Conservation (phyloP, 2,797 vertebrate species). For the Nyctalus aviator region DNA sequence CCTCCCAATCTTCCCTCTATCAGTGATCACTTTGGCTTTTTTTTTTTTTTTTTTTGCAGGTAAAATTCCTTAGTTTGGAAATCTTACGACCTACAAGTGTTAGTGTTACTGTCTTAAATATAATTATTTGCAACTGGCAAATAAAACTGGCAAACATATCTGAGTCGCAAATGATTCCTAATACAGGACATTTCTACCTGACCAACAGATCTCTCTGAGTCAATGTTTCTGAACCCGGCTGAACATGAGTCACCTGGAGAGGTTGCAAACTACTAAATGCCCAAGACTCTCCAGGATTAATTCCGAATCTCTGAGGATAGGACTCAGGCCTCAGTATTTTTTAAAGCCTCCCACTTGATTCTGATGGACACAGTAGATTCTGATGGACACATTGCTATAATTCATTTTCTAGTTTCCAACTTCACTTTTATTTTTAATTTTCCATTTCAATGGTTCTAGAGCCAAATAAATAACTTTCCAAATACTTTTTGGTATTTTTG, state of each 20-base stretch:
- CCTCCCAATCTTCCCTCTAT: not conserved
- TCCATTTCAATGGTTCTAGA: not conserved
- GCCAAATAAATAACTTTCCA: slow-evolving; percentile 34
- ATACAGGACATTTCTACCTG: not conserved
- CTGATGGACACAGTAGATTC: not conserved
- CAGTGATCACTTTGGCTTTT: not conserved
- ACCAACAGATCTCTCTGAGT: not conserved
- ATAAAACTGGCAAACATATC: not conserved
- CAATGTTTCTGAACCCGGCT: not conserved
- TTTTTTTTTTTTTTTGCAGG: not conserved
- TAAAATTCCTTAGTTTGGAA: not conserved
- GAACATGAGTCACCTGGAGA: not conserved
- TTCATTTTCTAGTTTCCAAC: not conserved
- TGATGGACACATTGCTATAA: not conserved
- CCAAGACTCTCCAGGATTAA: not conserved
- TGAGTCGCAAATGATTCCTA: not conserved
- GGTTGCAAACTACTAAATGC: not conserved
- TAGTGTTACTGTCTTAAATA: not conserved
- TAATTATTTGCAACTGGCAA: not conserved
- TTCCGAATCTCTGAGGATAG: not conserved
- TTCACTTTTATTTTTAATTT: slow-evolving; percentile 24
- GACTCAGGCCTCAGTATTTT: not conserved
- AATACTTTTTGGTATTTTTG: not conserved
- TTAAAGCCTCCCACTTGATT: not conserved
- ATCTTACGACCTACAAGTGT: not conserved